A percentile compares a stretch with the other conserved stretches of the same genome.
These are phyloP conservation scores for Phortica variegata DNA, from an alignment of 1,140 invertebrate species.

Conservation along the genomic window DNA sequence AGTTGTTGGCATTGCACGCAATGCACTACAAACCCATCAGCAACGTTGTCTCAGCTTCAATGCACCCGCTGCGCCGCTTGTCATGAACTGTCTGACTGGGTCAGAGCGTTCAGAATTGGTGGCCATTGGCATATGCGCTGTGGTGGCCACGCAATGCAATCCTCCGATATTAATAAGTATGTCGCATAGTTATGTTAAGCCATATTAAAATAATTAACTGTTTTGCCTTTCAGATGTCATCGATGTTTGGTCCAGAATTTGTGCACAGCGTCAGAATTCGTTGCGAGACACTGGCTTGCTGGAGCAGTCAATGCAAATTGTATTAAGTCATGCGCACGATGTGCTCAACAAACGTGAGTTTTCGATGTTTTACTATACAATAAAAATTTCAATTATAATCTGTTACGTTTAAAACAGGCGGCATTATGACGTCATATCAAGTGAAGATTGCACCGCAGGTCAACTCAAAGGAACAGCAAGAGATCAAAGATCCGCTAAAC, in stretches of 20 bases:
- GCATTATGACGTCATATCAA: slow-evolving; percentile 57
- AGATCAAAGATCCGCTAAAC: slow-evolving; percentile 54
- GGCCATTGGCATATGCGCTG: slow-evolving; percentile 41
- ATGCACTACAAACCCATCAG: slow-evolving; percentile 48
- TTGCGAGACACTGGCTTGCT: slow-evolving; percentile 39
- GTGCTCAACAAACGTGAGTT: slow-evolving; percentile 51
- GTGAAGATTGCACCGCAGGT: slow-evolving; percentile 56
- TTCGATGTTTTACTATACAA: background rate
- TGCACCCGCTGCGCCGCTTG: slow-evolving; percentile 36
- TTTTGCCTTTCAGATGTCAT: slow-evolving; percentile 38
- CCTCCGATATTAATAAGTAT: slow-evolving; percentile 51
- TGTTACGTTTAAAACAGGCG: slow-evolving; percentile 23
- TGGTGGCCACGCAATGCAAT: slow-evolving; percentile 43
- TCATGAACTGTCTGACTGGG: slow-evolving; percentile 50
- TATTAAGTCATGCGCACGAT: slow-evolving; percentile 48
- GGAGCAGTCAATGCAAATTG: slow-evolving; percentile 54
- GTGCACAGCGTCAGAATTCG: slow-evolving; percentile 48
- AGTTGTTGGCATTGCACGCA: slow-evolving; percentile 43
- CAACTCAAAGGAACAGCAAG: slow-evolving; percentile 48
- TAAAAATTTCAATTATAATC: background rate
- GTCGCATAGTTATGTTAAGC: slow-evolving; percentile 1
- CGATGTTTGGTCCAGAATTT: slow-evolving; percentile 56
- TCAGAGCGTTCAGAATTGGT: slow-evolving; percentile 52
- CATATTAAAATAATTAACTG: too few species aligned
- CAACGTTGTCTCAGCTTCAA: slow-evolving; percentile 33